These are phyloP conservation scores for Loriculus beryllinus DNA, from an alignment of 2,797 vertebrate species.

Conservation along the genomic window DNA sequence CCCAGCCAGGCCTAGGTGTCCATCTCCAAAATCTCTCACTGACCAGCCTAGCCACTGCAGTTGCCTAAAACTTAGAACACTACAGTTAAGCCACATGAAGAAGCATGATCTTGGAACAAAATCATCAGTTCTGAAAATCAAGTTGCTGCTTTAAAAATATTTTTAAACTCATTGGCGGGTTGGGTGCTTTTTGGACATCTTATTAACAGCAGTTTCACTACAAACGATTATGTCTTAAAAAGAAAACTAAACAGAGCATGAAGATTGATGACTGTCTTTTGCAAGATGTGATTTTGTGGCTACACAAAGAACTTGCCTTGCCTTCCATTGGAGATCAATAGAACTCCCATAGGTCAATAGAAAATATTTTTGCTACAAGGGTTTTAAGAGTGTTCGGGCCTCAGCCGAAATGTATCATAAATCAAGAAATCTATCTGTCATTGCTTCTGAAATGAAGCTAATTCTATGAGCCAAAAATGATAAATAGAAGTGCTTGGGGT, in stretches of 20 bases:
- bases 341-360: neutral
- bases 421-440: constrained; percentile 47
- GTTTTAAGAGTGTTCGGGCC: constrained; percentile 15
- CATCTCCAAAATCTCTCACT: neutral
- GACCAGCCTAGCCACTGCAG: neutral
- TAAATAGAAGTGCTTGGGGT: constrained; percentile 47
- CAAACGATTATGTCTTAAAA: neutral
- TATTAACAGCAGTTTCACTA: neutral
- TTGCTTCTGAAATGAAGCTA: constrained; percentile 38
- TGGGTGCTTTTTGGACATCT: neutral
- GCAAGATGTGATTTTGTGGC: neutral
- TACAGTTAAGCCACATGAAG: neutral
- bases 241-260: neutral
- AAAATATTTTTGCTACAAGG: constrained; percentile 18
- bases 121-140: neutral
- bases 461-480: constrained; percentile 47
- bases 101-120: neutral
- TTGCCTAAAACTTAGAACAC: neutral
- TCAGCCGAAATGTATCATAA: constrained; percentile 43
- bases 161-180: neutral
- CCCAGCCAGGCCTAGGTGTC: neutral
- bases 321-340: constrained; percentile 1
- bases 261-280: neutral
- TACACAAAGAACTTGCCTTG: neutral
- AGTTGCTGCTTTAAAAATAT: neutral